Evolutionary conservation across 2,113 vertebrate species (phyloP).

Genomic region (Odobenus rosmarus): DNA sequence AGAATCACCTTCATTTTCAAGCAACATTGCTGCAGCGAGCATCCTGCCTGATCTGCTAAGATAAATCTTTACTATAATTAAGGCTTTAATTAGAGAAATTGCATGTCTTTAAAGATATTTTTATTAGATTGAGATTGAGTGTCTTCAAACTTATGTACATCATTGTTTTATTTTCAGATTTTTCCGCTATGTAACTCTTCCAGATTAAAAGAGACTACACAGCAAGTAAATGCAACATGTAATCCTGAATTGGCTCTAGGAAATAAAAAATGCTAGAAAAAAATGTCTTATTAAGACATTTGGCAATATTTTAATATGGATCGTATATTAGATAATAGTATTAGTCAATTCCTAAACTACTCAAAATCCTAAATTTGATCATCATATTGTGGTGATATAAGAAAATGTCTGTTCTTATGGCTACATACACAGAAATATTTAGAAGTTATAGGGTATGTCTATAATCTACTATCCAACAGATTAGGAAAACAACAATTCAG

Average conservation of each 20-base stretch:
- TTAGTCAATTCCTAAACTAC: background rate
- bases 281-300: background rate
- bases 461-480: background rate
- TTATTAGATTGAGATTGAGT: background rate
- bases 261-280: background rate
- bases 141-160: background rate
- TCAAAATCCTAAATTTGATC: background rate
- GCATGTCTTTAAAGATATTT: conserved; percentile 5
- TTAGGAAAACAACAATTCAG: background rate
- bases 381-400: background rate
- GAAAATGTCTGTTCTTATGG: background rate
- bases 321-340: background rate
- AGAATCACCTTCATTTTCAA: conserved; percentile 45
- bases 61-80: background rate
- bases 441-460: background rate
- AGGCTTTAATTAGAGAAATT: background rate
- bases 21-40: accelerated
- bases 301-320: background rate
- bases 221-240: background rate
- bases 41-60: background rate
- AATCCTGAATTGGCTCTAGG: background rate
- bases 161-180: background rate
- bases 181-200: background rate
- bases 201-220: background rate
- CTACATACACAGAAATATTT: background rate